Base-by-base conservation (phyloP, 1,140 invertebrate genomes). In the Drosophila lacteicornis region DNA sequence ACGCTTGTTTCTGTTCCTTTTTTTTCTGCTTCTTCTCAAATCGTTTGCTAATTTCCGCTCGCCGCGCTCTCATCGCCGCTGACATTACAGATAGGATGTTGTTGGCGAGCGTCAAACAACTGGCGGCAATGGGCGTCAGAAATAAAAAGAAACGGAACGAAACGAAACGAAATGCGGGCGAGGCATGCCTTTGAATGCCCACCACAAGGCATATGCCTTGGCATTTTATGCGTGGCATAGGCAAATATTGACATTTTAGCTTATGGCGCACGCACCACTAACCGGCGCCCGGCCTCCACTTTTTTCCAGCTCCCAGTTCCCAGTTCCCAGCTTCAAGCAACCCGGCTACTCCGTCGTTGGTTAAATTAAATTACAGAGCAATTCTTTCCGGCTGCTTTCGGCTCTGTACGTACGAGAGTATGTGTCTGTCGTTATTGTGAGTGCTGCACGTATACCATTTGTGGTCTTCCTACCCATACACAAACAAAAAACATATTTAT, bases 311-410 rank as follows among this genome's bases (percentile, higher is more conserved):
- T 25, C 38, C 19, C 57, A 42, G 19, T 19, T 22, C 15, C 33
- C 49, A 33, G 43, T 2, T 13, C 25, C 13, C 36, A 70, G 30
- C 30, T 43, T n/a, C n/a, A 3, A 45, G 12, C 38, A 38, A 40
- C 11, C 38, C 11, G n/a, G 17, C 19, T 43, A 38, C 53, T 3
- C 46, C 55, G 53, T 76, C 55, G 22, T 69, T 77, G 82, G 68
- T 90, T 90, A 90, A 90, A 90, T 90, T 90, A 90, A 90, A 90
- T 90, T 90, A 90, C 81, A 58, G 67, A 82, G 79, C 85, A 90
- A 90, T 90, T 85, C 85, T 90, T 85, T 88, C 79, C 81, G 81
- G 81, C 85, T 85, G 85, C 79, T 76, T 79, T 79, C 50, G 69
- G 56, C 51, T 57, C 59, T 59, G 68, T 65, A 50, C 57, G 50